Percentiles rank a stretch among this genome's conserved stretches.
These are phyloP conservation scores for Platyura marginata DNA, from an alignment of 1,140 invertebrate genomes.

Conservation along the genomic window DNA sequence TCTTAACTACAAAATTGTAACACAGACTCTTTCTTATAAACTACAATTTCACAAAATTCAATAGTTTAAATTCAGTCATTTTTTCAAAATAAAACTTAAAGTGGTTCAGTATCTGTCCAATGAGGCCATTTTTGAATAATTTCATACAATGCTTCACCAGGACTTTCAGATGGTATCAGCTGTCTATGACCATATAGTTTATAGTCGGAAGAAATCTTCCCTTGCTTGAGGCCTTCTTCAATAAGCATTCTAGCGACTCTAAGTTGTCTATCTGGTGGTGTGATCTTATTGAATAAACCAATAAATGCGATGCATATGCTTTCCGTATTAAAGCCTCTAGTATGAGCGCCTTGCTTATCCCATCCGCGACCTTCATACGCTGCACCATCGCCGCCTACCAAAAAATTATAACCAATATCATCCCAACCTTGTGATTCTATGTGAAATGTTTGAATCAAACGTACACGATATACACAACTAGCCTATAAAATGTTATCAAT, in stretches of 20 bases:
- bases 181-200: conserved; percentile 41
- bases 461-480: conserved; percentile 29
- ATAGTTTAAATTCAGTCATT: too few relatives aligned
- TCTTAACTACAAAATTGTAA: too few relatives aligned
- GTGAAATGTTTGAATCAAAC: conserved; percentile 48
- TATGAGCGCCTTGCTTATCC: conserved; percentile 39
- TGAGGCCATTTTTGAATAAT: conserved; percentile 37
- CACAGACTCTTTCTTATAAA: too few relatives aligned
- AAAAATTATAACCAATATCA: conserved; percentile 50
- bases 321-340: conserved; percentile 36
- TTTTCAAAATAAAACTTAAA: neutral
- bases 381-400: conserved; percentile 41
- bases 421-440: conserved; percentile 40
- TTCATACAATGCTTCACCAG: conserved; percentile 37
- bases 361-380: conserved; percentile 45
- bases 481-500: conserved; percentile 11
- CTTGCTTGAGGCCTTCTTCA: conserved; percentile 34
- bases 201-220: conserved; percentile 33
- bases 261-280: conserved; percentile 32
- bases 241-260: conserved; percentile 35
- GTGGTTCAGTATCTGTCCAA: conserved; percentile 17
- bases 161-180: conserved; percentile 36
- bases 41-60: too few relatives aligned
- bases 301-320: conserved; percentile 50
- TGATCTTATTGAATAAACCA: conserved; percentile 38